Evolutionary conservation across 2,888 invertebrate species (phyloP).

Genomic region (Branchipolynoe longqiensis): DNA sequence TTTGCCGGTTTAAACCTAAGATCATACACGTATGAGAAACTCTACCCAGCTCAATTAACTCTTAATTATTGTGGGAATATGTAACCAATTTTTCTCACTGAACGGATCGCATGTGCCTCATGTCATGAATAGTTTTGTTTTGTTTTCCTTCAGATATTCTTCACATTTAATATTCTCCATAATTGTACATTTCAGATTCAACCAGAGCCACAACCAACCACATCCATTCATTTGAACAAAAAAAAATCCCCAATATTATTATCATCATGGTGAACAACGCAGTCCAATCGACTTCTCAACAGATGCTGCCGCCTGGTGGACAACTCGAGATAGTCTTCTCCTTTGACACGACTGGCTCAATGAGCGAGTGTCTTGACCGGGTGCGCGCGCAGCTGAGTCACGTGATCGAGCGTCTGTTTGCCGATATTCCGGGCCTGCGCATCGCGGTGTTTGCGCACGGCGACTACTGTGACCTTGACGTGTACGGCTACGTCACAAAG

Average conservation of each 20-base stretch:
- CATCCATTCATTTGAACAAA: too few relatives aligned
- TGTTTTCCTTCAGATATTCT: too few relatives aligned
- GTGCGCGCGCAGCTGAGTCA: slow-evolving; percentile 74
- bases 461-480: slow-evolving; percentile 77
- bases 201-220: too few relatives aligned
- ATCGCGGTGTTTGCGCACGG: slow-evolving; percentile 79
- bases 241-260: too few relatives aligned
- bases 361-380: slow-evolving; percentile 73
- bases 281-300: not conserved
- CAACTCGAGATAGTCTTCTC: slow-evolving; percentile 75
- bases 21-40: too few relatives aligned
- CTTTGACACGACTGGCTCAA: slow-evolving; percentile 78
- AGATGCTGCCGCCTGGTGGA: slow-evolving; percentile 45
- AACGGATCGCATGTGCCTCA: too few relatives aligned
- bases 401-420: slow-evolving; percentile 76
- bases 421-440: slow-evolving; percentile 77
- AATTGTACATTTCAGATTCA: not conserved
- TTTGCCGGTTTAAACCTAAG: too few relatives aligned
- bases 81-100: too few relatives aligned
- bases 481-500: slow-evolving; percentile 74
- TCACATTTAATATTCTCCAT: not conserved
- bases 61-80: too few relatives aligned
- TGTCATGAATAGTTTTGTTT: too few relatives aligned
- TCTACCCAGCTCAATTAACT: too few relatives aligned
- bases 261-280: too few relatives aligned